Evolutionary conservation across 2,888 invertebrate genomes (phyloP).

Genomic region (Pterostichus niger): DNA sequence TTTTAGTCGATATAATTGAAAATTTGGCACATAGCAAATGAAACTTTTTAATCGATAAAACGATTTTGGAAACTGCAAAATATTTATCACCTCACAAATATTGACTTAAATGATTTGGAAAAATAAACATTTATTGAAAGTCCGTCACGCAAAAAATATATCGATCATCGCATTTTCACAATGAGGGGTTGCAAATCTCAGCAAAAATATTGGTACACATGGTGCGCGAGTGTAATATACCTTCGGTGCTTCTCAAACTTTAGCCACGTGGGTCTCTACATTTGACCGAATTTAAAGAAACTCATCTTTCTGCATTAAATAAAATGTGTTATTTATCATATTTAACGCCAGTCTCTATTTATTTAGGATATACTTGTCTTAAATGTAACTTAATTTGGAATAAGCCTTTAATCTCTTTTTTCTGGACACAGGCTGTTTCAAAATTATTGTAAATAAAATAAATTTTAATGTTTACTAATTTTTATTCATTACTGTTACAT

Average conservation of each 20-base stretch:
- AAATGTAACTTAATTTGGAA: no score
- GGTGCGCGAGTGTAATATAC: neutral
- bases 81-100: constrained; percentile 37
- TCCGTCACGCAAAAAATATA: constrained; percentile 1
- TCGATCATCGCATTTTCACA: neutral
- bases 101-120: constrained; percentile 32
- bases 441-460: no score
- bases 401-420: no score
- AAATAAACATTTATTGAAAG: constrained; percentile 34
- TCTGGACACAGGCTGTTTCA: no score
- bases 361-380: no score
- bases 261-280: neutral
- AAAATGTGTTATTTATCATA: no score
- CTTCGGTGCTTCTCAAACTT: neutral
- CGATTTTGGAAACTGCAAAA: constrained; percentile 38
- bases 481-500: no score
- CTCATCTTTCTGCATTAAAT: no score
- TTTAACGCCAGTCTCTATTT: no score
- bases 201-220: neutral
- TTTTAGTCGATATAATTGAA: constrained; percentile 55
- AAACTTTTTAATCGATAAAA: constrained; percentile 46
- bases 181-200: neutral
- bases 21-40: constrained; percentile 49
- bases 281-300: no score
- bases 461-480: no score